A percentile compares a stretch with the other conserved stretches of the same genome.
Evolutionary conservation across 2,888 invertebrate genomes (phyloP).

Genomic region (Cataglyphis cursor): DNA sequence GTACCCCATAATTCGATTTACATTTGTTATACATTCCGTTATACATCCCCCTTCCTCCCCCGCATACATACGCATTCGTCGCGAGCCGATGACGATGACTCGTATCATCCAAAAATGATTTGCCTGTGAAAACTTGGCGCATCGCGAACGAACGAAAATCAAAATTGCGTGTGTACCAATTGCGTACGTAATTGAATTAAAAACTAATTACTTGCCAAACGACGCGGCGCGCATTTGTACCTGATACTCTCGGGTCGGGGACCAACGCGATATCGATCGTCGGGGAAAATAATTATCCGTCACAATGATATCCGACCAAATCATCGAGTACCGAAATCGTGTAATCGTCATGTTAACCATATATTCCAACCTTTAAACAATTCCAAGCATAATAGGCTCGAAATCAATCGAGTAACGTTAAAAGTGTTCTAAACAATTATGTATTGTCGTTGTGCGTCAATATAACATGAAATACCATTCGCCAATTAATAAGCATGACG

Average conservation of each 20-base stretch:
- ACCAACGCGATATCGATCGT: conserved; percentile 24
- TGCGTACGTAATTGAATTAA: conserved; percentile 50
- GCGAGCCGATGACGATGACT: conserved; percentile 40
- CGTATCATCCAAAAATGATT: conserved; percentile 56
- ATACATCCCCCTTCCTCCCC: not conserved
- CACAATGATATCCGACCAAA: conserved; percentile 46
- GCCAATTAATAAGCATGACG: conserved; percentile 36
- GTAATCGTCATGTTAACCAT: conserved; percentile 40
- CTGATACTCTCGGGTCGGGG: conserved; percentile 33
- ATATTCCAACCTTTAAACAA: conserved; percentile 45
- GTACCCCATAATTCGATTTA: conserved; percentile 53
- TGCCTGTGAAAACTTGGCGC: conserved; percentile 51
- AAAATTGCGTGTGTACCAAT: conserved; percentile 54
- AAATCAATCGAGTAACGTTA: conserved; percentile 36
- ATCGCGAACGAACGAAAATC: conserved; percentile 44
- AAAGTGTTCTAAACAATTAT: conserved; percentile 55
- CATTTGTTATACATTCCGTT: conserved; percentile 53
- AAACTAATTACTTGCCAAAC: conserved; percentile 57
- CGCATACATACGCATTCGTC: not conserved
- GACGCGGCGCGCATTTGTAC: conserved; percentile 39
- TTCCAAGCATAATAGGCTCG: conserved; percentile 31
- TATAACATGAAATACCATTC: conserved; percentile 29
- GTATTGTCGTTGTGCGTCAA: conserved; percentile 15
- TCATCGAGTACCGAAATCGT: conserved; percentile 44
- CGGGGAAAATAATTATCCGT: conserved; percentile 50